Conservation (phyloP, 2,888 invertebrate genomes). For the Drosophila falleni region DNA sequence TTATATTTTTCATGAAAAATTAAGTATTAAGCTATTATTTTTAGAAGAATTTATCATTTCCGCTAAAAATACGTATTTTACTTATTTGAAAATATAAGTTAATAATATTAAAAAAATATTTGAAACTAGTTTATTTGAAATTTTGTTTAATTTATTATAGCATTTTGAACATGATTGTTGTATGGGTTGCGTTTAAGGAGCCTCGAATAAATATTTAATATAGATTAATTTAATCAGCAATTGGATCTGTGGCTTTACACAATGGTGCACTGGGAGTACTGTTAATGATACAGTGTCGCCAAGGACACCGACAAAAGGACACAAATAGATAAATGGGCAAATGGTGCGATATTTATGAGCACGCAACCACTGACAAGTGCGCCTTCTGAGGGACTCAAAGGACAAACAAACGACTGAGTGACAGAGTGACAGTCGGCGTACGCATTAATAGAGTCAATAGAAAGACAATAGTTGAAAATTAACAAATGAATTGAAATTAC, state of each 20-base stretch:
- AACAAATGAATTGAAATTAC: conserved; percentile 81
- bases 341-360: conserved; percentile 51
- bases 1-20: too few relatives aligned
- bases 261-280: neutral
- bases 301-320: conserved; percentile 59
- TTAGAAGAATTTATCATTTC: too few relatives aligned
- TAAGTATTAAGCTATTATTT: too few relatives aligned
- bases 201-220: neutral
- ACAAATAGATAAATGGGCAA: conserved; percentile 47
- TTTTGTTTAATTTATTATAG: neutral
- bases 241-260: conserved; percentile 8
- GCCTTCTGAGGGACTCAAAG: conserved; percentile 16
- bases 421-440: conserved; percentile 43
- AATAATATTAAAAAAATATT: neutral
- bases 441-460: conserved; percentile 76
- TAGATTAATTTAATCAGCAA: conserved; percentile 5
- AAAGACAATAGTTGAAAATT: conserved; percentile 78
- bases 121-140: neutral
- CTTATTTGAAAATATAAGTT: neutral
- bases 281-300: conserved; percentile 25
- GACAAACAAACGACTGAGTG: conserved; percentile 23
- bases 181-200: neutral
- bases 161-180: neutral
- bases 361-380: conserved; percentile 47
- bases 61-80: neutral